Base-by-base conservation (phyloP, 2,113 vertebrate genomes). In the Cheilinus undulatus region DNA sequence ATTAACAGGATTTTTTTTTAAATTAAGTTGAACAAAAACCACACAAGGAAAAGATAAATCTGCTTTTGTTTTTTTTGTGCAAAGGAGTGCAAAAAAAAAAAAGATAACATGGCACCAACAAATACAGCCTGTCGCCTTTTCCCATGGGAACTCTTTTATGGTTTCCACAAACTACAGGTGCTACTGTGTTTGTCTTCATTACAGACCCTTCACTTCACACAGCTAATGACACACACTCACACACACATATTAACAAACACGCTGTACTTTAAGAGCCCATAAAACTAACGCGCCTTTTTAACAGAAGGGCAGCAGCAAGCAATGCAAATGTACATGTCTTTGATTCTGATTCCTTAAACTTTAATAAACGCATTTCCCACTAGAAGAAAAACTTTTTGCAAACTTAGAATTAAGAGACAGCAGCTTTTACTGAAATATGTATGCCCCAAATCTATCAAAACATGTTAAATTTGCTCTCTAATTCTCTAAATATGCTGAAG, bases 121-220 rank as follows among this genome's bases (percentile, higher is more conserved):
- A 45, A n/a, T 20, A 8, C 11, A 52, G 36, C 49, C 20, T 2
- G 26, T 34, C 43, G 12, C 14, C 3, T 58, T 86, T 83, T 89
- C 82, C 87, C 84, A 86, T 72, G 89, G 82, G 84, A 91, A 87
- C 81, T 40, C 23, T 57, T 81, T 77, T 67, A 74, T 53, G 42
- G 27, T 64, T 6, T 51, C 58, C 36, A 59, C 69, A 36, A 56
- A 63, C 45, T 22, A 64, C 76, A 83, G 74, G 64, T 78, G 77
- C 64, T 75, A 50, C 30, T 15, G 46, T 14, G 38, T 53, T 56
- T 4, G 45, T 54, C 32, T n/a, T 69, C 34, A 82, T 83, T 86
- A 87, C 36, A 82, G 82, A 76, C 58, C 34, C 32, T 62, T 36
- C 22, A 73, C 20, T 72, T 68, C 69, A 79, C 66, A 76, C 74